Percentiles rank a stretch among this genome's conserved stretches.
Evolutionary conservation across 2,888 invertebrate species (phyloP).

Genomic region (Andricus curvator): DNA sequence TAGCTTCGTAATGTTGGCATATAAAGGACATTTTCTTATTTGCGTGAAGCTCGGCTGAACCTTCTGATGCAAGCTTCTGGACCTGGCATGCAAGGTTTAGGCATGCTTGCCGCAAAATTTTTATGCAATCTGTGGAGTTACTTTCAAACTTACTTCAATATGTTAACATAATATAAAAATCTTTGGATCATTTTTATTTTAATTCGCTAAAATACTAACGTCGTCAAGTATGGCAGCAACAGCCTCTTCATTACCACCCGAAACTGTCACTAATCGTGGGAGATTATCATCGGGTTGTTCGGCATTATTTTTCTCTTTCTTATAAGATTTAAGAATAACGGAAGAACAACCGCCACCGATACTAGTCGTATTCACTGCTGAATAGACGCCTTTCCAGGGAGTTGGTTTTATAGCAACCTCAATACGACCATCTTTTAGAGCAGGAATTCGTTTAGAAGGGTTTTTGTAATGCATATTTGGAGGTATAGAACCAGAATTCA

Average conservation of each 20-base stretch:
- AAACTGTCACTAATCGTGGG: constrained; percentile 85
- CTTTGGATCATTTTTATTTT: too few relatives aligned
- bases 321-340: constrained; percentile 50
- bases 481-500: constrained; percentile 76
- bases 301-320: constrained; percentile 75
- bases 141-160: too few relatives aligned
- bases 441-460: constrained; percentile 66
- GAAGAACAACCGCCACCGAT: constrained; percentile 49
- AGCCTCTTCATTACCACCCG: constrained; percentile 89
- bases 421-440: constrained; percentile 52
- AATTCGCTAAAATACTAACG: constrained; percentile 73
- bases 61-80: too few relatives aligned
- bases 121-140: too few relatives aligned
- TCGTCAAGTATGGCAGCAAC: constrained; percentile 83
- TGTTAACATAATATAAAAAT: too few relatives aligned
- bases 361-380: constrained; percentile 48
- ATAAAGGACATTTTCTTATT: too few relatives aligned
- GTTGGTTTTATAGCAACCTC: constrained; percentile 51
- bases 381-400: constrained; percentile 50
- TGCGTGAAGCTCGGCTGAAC: too few relatives aligned
- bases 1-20: too few relatives aligned
- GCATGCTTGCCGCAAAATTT: too few relatives aligned
- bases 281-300: constrained; percentile 82
- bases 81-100: too few relatives aligned
- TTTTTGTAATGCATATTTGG: constrained; percentile 80